Conservation (phyloP, 2,113 vertebrate species). For the Romanogobio albipinnatus region DNA sequence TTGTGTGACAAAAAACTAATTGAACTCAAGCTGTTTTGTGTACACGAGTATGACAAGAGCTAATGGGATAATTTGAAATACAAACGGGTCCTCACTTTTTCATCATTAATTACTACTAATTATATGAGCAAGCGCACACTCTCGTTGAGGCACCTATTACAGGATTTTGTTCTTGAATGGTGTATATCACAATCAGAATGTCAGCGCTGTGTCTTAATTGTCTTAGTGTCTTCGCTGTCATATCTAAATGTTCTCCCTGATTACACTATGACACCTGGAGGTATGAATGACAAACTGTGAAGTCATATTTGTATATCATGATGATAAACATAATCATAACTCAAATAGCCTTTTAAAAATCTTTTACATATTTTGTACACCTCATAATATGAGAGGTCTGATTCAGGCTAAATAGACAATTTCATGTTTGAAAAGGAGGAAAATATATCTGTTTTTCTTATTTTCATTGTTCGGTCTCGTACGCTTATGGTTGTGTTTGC, state of each 20-base stretch:
- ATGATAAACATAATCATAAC: too few relatives aligned
- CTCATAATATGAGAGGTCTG: too few relatives aligned
- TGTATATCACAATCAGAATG: conserved; percentile 56
- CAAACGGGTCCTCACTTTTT: conserved; percentile 99
- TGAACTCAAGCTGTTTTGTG: conserved; percentile 98
- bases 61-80: conserved; percentile 99
- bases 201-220: conserved; percentile 38
- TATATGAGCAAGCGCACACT: conserved; percentile 94
- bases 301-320: background rate
- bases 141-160: conserved; percentile 89
- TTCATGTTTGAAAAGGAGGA: too few relatives aligned
- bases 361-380: too few relatives aligned
- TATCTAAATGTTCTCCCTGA: background rate
- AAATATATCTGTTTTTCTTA: too few relatives aligned
- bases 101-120: conserved; percentile 99
- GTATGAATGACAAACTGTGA: background rate
- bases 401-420: too few relatives aligned
- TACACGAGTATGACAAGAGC: conserved; percentile 98
- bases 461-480: too few relatives aligned
- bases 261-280: conserved; percentile 9
- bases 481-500: too few relatives aligned
- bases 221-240: conserved; percentile 3
- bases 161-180: conserved; percentile 76
- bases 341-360: too few relatives aligned
- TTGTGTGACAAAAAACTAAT: conserved; percentile 88